Evolutionary conservation across 1,140 invertebrate genomes (phyloP).

Genomic region (Nephotettix cincticeps): DNA sequence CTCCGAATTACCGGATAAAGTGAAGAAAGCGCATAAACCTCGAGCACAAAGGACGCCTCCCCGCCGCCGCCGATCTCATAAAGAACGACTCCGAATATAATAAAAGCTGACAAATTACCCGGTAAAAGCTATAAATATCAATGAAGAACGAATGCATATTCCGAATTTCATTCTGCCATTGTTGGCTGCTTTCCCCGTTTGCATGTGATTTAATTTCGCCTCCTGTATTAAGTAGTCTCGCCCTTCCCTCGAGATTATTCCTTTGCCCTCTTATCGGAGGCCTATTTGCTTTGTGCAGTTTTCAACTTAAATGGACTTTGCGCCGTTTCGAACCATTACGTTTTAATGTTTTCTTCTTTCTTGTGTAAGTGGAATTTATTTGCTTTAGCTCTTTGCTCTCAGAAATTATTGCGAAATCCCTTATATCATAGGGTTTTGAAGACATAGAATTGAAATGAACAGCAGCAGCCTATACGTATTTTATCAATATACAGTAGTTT

Average conservation of each 20-base stretch:
- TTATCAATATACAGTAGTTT: too few species aligned
- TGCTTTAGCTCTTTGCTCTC: not conserved
- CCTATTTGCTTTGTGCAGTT: constrained; percentile 5
- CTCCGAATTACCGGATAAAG: constrained; percentile 13
- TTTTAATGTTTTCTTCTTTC: constrained; percentile 9
- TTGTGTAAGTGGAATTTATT: not conserved
- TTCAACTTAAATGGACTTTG: constrained; percentile 15
- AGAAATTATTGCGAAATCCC: too few species aligned
- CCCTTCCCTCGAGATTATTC: constrained; percentile 15
- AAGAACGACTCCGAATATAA: constrained; percentile 22
- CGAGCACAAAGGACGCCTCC: constrained; percentile 6
- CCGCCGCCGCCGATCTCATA: not conserved
- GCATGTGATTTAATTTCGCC: constrained; percentile 23
- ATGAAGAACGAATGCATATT: constrained; percentile 25
- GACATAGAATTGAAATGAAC: too few species aligned
- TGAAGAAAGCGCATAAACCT: constrained; percentile 17
- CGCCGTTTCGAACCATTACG: constrained; percentile 16
- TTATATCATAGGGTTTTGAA: too few species aligned
- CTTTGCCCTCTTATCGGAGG: not conserved
- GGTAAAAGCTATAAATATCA: constrained; percentile 28
- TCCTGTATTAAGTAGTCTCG: constrained; percentile 23
- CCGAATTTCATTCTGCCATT: constrained; percentile 27
- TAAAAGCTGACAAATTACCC: constrained; percentile 27
- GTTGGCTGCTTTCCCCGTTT: constrained; percentile 4
- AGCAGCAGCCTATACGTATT: too few species aligned